These are phyloP conservation scores for Cabera pusaria DNA, from an alignment of 2,888 invertebrate species.

Conservation along the genomic window DNA sequence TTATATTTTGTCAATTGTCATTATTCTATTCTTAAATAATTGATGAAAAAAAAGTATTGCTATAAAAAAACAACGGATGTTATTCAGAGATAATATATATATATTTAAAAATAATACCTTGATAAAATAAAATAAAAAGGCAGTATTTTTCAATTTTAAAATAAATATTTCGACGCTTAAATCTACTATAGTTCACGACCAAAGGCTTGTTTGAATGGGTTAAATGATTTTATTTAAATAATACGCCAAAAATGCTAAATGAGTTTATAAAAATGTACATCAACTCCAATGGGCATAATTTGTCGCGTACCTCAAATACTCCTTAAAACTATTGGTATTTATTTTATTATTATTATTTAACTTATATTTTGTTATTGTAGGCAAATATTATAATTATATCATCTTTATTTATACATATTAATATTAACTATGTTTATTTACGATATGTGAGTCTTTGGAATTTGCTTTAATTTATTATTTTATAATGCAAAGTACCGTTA, in stretches of 20 bases:
- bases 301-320: conserved; percentile 62
- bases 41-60: no score
- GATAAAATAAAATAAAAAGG: no score
- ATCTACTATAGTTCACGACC: conserved; percentile 29
- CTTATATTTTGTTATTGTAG: conserved; percentile 28
- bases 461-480: conserved; percentile 64
- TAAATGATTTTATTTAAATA: conserved; percentile 21
- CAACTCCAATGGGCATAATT: no score
- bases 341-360: conserved; percentile 7
- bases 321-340: conserved; percentile 27
- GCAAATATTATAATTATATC: conserved; percentile 35
- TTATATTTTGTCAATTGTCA: no score
- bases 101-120: no score
- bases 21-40: no score
- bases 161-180: no score
- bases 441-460: conserved; percentile 61
- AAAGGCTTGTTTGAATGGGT: conserved; percentile 34
- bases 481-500: conserved; percentile 23
- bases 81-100: no score
- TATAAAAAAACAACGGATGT: no score
- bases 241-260: conserved; percentile 30
- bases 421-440: conserved; percentile 1
- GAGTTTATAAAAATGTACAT: no score
- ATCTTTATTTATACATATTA: conserved; percentile 30
- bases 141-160: no score